A percentile compares a stretch with the other conserved stretches of the same genome.
phyloP scores from a whole-genome alignment of 2,797 vertebrate species.

The Phataginus tricuspis region DNA sequence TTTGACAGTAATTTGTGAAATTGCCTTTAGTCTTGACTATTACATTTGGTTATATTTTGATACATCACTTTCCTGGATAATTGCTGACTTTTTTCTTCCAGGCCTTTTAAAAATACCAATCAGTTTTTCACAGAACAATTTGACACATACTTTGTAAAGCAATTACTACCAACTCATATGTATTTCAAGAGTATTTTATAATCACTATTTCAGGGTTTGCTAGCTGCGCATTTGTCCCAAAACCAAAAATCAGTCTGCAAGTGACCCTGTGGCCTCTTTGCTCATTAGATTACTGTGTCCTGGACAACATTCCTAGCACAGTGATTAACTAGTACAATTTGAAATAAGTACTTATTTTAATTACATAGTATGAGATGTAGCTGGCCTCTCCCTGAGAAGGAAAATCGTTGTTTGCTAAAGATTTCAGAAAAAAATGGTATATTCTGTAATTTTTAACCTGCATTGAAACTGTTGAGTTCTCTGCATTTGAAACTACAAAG shows the following conservation, averaged over 20 bases:
- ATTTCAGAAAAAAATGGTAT: neutral
- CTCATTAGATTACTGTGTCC: neutral
- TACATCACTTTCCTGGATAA: conserved; percentile 53
- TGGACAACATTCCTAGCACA: neutral
- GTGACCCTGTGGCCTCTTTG: neutral
- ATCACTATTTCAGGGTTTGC: neutral
- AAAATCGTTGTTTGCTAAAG: neutral
- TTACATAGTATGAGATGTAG: neutral
- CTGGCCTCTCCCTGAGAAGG: neutral
- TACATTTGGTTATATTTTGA: conserved; percentile 43
- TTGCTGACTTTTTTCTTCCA: conserved; percentile 44
- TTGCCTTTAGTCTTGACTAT: conserved; percentile 25
- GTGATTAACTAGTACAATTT: neutral
- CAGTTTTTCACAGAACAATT: conserved; percentile 46
- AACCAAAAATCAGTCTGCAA: neutral
- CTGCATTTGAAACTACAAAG: neutral
- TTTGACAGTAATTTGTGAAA: conserved; percentile 46
- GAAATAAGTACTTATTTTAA: conserved; percentile 64
- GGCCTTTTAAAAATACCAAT: conserved; percentile 20
- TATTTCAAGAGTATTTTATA: neutral
- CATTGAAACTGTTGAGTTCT: neutral
- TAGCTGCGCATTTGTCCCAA: conserved; percentile 10
- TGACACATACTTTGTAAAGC: neutral
- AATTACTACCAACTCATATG: conserved; percentile 18
- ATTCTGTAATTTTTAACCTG: neutral